These are phyloP conservation scores for Myrmecophaga tridactyla DNA, from an alignment of 2,113 vertebrate genomes.

Conservation along the genomic window DNA sequence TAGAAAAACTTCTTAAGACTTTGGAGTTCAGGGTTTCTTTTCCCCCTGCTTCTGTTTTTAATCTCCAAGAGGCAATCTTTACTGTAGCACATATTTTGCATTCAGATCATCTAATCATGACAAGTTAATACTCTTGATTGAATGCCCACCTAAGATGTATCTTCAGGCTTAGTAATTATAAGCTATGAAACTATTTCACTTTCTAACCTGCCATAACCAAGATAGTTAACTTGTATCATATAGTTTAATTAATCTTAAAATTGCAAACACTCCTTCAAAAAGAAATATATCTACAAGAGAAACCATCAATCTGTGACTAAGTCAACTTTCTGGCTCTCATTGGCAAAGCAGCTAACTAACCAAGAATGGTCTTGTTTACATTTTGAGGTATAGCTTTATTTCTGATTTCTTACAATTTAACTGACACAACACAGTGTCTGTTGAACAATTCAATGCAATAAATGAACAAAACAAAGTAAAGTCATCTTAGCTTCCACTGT, in stretches of 20 bases:
- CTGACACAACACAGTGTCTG: background rate
- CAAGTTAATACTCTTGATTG: conserved; percentile 66
- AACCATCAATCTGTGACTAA: background rate
- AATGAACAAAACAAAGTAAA: background rate
- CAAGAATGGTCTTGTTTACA: background rate
- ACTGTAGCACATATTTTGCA: background rate
- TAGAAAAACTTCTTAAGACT: conserved; percentile 5
- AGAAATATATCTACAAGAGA: background rate
- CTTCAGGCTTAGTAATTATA: conserved; percentile 58
- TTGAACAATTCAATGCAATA: background rate
- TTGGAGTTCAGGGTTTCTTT: background rate
- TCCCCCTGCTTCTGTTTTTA: background rate
- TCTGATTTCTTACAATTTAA: background rate
- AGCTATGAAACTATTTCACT: conserved; percentile 62
- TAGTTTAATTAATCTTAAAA: conserved; percentile 52
- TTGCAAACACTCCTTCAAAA: conserved; percentile 14
- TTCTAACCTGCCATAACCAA: conserved; percentile 44
- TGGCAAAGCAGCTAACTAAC: background rate
- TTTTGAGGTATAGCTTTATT: background rate
- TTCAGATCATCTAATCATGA: conserved; percentile 61
- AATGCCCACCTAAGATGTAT: conserved; percentile 45
- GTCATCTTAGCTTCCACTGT: background rate
- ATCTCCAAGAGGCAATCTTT: conserved; percentile 25
- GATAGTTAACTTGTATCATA: conserved; percentile 44
- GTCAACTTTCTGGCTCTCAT: background rate